Evolutionary conservation across 2,888 invertebrate genomes (phyloP), one percentile per base, ranked within the genome.

Genomic region (Lasioglossum vierecki): DNA sequence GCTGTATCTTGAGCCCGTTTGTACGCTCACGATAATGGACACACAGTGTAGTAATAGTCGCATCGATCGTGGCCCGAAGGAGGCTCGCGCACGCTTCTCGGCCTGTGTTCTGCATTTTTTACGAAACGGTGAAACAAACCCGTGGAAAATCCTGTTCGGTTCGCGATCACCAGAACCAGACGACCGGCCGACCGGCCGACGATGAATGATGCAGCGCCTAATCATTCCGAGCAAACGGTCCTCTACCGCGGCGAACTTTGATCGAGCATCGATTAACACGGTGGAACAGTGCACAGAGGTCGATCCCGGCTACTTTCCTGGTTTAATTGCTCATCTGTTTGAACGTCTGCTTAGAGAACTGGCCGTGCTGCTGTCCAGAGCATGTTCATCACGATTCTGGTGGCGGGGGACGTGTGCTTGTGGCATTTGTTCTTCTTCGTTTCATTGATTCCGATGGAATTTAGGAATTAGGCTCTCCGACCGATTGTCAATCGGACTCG

Each of bases 41-140:
- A 76, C 76, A 68, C 76, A 53, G 72, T 60, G 85, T 80, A 84
- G 84, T 84, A 84, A 85, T 74, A 84, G 80, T 80, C 76, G 84
- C 68, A 80, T 80, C 85, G 85, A 89, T 87, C 89, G 79, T 18
- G 46, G 53, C 76, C 71, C 63, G 63, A 81, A 68, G 66, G 44
- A 73, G 71, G 8, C 53, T 53, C 53, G 53, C 53, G 82, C 74
- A 76, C 76, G 85, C 30, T 18, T 66, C 30, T 30, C 66, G 26
- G 53, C 44, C 44, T 44, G 57, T 70, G 75, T 76, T 68, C 41
- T 49, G 11, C 41, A 76, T 66, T 68, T 76, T 76, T 46, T 49
- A 49, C 68, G 35, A 49, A 49, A 76, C 6, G n/a, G 35, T 26
- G 35, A 60, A 26, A 63, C 26, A 53, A 68, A 30, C 30, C 35